phyloP scores from a whole-genome alignment of 2,113 vertebrate species.

The Sclerurus mexicanus region DNA sequence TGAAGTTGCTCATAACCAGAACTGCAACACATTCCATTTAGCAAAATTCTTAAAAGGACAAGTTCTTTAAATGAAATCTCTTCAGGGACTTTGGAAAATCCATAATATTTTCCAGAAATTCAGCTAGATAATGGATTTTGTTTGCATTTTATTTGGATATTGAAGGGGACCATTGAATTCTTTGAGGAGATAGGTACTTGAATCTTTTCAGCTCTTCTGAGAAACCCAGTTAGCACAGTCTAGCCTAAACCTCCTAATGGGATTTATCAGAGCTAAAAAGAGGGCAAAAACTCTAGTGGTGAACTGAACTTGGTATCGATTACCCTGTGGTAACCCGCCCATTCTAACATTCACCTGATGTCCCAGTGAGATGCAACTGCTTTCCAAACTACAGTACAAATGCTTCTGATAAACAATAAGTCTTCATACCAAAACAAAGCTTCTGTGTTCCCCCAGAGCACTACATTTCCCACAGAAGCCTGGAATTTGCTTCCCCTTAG shows the following conservation, averaged over 20 bases:
- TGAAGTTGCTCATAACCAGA: background rate
- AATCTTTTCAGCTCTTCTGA: background rate
- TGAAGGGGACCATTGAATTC: background rate
- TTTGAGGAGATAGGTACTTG: background rate
- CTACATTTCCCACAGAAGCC: background rate
- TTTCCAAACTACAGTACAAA: background rate
- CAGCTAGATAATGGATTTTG: background rate
- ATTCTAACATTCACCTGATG: background rate
- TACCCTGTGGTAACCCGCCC: background rate
- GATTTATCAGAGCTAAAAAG: background rate
- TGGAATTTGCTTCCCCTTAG: background rate
- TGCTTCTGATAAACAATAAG: background rate
- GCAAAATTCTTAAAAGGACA: background rate
- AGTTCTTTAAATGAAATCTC: background rate
- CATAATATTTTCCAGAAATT: background rate
- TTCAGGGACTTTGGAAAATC: background rate
- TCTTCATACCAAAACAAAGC: background rate
- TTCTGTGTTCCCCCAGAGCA: background rate
- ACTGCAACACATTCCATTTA: background rate
- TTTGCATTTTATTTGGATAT: background rate
- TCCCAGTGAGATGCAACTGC: background rate
- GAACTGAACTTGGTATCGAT: background rate
- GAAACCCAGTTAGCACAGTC: background rate
- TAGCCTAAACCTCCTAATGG: background rate
- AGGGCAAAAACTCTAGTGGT: background rate